Evolutionary conservation across 2,797 vertebrate genomes (phyloP).

Genomic region (Moxostoma hubbsi): DNA sequence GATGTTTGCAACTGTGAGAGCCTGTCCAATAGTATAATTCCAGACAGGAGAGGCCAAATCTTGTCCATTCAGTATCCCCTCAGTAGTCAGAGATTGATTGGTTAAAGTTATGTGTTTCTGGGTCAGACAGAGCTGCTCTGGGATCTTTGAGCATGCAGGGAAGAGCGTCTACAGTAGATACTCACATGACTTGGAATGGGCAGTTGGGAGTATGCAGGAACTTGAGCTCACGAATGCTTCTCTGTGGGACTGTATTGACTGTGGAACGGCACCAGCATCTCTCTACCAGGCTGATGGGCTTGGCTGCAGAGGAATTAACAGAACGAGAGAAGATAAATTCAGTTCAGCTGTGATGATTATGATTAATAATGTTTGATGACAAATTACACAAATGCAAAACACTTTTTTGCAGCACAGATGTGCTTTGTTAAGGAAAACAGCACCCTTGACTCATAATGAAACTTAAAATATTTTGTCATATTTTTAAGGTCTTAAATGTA

Average conservation of each 20-base stretch:
- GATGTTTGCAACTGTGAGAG: constrained; percentile 56
- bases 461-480: constrained; percentile 8
- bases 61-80: constrained; percentile 74
- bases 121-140: constrained; percentile 36
- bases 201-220: constrained; percentile 84
- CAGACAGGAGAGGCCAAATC: constrained; percentile 48
- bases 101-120: constrained; percentile 73
- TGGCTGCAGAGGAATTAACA: constrained; percentile 65
- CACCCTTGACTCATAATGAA: constrained; percentile 19
- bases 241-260: constrained; percentile 71
- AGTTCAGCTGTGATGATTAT: constrained; percentile 18
- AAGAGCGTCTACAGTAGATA: constrained; percentile 46
- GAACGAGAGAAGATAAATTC: neutral
- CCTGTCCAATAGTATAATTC: constrained; percentile 48
- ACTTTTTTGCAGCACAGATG: neutral
- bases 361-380: neutral
- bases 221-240: constrained; percentile 76
- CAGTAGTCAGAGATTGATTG: constrained; percentile 80
- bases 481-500: constrained; percentile 1
- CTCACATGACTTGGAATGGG: constrained; percentile 86
- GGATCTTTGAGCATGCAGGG: constrained; percentile 12
- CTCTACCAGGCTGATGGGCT: constrained; percentile 82
- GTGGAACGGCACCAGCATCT: constrained; percentile 81
- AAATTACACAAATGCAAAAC: neutral
- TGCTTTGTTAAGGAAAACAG: neutral